Evolutionary conservation across 2,797 vertebrate species (phyloP).

Genomic region (Takifugu rubripes): DNA sequence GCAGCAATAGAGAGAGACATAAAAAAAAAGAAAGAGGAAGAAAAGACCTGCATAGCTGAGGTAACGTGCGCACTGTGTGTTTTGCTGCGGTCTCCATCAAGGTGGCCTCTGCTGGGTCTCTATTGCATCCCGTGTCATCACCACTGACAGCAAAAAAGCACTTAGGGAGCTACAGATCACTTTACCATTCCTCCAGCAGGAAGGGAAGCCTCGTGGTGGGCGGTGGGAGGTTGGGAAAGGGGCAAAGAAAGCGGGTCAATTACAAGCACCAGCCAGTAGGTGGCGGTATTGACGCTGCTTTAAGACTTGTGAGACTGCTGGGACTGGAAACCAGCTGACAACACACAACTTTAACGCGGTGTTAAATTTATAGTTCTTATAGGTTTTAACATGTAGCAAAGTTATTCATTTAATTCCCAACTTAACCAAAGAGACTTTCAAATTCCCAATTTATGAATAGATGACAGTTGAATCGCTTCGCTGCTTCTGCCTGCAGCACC

Average conservation of each 20-base stretch:
- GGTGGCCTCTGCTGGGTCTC: slow-evolving; percentile 65
- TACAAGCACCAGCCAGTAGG: slow-evolving; percentile 64
- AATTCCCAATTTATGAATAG: neutral
- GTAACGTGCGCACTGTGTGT: slow-evolving; percentile 14
- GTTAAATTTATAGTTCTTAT: slow-evolving; percentile 6
- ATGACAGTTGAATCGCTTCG: neutral
- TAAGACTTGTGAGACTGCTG: slow-evolving; percentile 16
- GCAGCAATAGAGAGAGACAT: neutral
- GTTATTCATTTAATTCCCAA: neutral
- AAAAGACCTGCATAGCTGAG: slow-evolving; percentile 11
- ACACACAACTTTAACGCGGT: neutral
- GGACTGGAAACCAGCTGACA: neutral
- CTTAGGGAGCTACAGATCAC: slow-evolving; percentile 72
- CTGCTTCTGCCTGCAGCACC: neutral
- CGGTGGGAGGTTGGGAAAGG: slow-evolving; percentile 41
- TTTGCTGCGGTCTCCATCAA: slow-evolving; percentile 44
- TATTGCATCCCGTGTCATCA: slow-evolving; percentile 73
- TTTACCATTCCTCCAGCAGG: slow-evolving; percentile 72
- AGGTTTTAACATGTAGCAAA: neutral
- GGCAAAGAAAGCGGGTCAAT: slow-evolving; percentile 22
- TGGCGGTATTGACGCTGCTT: slow-evolving; percentile 76
- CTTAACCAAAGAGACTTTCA: neutral
- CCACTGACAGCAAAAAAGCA: slow-evolving; percentile 72
- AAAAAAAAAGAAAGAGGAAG: neutral
- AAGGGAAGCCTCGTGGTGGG: slow-evolving; percentile 47